Evolutionary conservation across 64 coral and sea anemone species (phyloP).

Genomic region (Dendronephthya gigantea): DNA sequence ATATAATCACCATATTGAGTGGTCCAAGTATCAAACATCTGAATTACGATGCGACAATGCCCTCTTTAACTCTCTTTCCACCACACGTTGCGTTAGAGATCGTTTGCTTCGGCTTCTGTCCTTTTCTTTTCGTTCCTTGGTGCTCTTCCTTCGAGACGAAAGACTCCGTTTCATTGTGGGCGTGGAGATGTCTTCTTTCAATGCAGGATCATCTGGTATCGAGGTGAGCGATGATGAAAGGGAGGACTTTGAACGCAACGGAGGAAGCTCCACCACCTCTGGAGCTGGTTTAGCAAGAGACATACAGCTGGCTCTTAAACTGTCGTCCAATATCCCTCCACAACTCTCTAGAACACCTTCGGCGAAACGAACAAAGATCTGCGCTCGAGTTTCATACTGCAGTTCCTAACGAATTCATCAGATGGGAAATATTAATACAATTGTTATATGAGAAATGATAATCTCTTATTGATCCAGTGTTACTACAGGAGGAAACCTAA

Average conservation of each 20-base stretch:
- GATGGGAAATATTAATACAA: too few species aligned
- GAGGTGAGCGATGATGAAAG: neutral
- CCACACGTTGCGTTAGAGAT: neutral
- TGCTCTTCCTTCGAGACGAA: neutral
- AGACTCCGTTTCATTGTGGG: neutral
- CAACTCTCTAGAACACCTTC: neutral
- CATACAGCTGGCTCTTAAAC: neutral
- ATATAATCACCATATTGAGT: neutral
- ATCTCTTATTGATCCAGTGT: too few species aligned
- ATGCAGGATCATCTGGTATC: neutral
- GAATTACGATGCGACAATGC: neutral
- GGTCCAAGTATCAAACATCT: neutral
- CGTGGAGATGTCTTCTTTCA: neutral
- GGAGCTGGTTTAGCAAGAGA: neutral
- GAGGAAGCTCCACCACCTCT: neutral
- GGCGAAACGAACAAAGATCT: neutral
- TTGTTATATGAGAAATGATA: too few species aligned
- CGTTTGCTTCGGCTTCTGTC: constrained; percentile 12
- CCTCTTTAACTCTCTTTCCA: neutral
- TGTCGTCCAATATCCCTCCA: neutral
- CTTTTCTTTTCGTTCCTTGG: neutral
- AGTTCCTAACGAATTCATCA: too few species aligned
- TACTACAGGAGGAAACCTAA: too few species aligned
- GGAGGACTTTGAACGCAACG: neutral
- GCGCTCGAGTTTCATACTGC: neutral